Evolutionary conservation across 1,140 invertebrate species (phyloP), one percentile per base, ranked within the genome.

Genomic region (Ooceraea biroi): DNA sequence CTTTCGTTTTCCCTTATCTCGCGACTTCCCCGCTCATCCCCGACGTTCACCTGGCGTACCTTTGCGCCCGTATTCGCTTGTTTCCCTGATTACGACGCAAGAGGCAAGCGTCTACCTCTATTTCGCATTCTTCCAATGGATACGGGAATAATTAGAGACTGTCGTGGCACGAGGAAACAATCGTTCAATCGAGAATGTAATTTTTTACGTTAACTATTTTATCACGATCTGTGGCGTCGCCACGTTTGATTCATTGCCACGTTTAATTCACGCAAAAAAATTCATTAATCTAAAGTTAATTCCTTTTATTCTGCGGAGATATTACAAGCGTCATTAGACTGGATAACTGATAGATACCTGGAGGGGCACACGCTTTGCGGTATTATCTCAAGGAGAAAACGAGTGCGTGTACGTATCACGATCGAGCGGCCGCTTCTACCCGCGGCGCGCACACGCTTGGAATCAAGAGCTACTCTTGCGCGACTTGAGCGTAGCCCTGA

Each of bases 1-100:
- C n/a, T n/a, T n/a, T n/a, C n/a, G n/a, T n/a, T n/a, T n/a, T 73
- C 87, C 86, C 83, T 88, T 88, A 88, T 88, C 85, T 87, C 52
- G 41, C 65, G 30, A 17, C 44, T 50, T 22, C 19, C 50, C 30
- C 36, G 50, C 27, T 19, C 41, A 61, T 76, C 44, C 44, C 10
- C 44, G 25, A 65, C 17, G 58, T 48, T 44, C n/a, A 8, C 19
- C 36, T 57, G 60, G 2, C 63, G 27, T 61, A 68, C 52, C 5
- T 55, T 65, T 58, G 25, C 27, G 25, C 17, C 11, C 48, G 12
- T n/a, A 14, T n/a, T 17, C 41, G 66, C 55, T 72, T 65, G 65
- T 86, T 86, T 83, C 69, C 52, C 66, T 82, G 48, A 55, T 83
- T 83, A 68, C 63, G 27, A n/a, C n/a, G n/a, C n/a, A n/a, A n/a